Base-by-base conservation (phyloP, 2,113 vertebrate species). In the Gobiocypris rarus region DNA sequence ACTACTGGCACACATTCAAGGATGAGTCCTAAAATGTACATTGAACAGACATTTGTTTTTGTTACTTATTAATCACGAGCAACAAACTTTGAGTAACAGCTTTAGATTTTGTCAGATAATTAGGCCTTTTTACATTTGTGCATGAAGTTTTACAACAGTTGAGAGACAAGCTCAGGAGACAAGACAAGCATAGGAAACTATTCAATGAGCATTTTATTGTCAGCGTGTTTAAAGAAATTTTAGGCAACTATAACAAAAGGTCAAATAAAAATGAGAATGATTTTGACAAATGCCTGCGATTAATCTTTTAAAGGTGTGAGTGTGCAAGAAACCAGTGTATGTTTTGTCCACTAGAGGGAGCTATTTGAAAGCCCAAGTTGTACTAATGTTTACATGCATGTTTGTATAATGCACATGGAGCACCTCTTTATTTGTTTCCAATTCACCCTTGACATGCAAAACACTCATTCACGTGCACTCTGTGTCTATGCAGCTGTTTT, bases 281-380 rank as follows among this genome's bases (percentile, higher is more conserved):
- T 67, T 58, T 24, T 43, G 56, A 59, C 26, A 71, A 69, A 15
- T 50, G 43, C 11, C 48, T 26, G 5, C 2, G 17, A 56, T 75
- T 5, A 31, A 50, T 28, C 22, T 43, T 52, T 43, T 9, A 52
- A 76, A 65, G 54, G 63, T 45, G 15, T 38, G n/a, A 45, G 34
- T 17, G 15, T 65, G 4, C 28, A 73, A 73, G 41, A 22, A 61
- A 43, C 19, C 26, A 61, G 59, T 63, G 1, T 43, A 14, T 77
- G n/a, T 38, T 56, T 63, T 63, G 41, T 84, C 93, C 93, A 93
- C 91, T 89, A 94, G 93, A 92, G 92, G 92, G 93, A 85, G 91
- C 50, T 91, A 89, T 93, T 90, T 91, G 86, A 91, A 93, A 92
- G 91, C 91, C 81, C 88, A 91, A 90, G 52, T 61, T 77, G 17